Conservation (phyloP, 2,113 vertebrate species). For the Actinemys pallida region DNA sequence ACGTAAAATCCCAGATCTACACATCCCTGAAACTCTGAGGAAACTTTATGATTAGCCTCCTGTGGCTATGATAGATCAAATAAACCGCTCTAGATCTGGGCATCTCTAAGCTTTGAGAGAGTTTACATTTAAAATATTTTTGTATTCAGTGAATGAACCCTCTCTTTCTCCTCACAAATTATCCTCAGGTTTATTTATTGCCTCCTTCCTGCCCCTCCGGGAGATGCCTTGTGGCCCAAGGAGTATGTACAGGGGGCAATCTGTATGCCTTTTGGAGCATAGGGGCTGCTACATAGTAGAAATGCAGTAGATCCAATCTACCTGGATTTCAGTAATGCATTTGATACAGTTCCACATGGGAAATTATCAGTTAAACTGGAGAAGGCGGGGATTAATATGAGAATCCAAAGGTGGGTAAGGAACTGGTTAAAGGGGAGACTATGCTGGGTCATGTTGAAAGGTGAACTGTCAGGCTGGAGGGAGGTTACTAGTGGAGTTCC, state of each 20-base stretch:
- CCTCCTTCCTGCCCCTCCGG: background rate
- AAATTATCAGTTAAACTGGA: too few relatives aligned
- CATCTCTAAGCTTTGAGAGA: background rate
- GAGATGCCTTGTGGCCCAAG: background rate
- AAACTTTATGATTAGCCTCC: background rate
- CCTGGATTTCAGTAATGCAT: too few relatives aligned
- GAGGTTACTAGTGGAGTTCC: too few relatives aligned
- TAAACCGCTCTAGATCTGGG: background rate
- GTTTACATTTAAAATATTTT: background rate
- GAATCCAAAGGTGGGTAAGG: too few relatives aligned
- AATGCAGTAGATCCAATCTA: too few relatives aligned
- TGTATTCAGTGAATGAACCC: background rate
- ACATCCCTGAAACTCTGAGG: background rate
- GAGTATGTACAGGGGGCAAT: background rate
- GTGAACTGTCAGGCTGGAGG: too few relatives aligned
- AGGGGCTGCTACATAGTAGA: background rate
- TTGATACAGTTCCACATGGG: too few relatives aligned
- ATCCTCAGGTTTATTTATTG: background rate
- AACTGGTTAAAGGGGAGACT: too few relatives aligned
- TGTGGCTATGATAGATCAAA: background rate
- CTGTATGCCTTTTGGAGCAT: background rate
- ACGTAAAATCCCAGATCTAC: accelerated
- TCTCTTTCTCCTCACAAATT: background rate
- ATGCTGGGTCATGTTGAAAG: too few relatives aligned
- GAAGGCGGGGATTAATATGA: too few relatives aligned